Evolutionary conservation across 2,888 invertebrate genomes (phyloP), one percentile per base, ranked within the genome.

Genomic region (Neria commutata): DNA sequence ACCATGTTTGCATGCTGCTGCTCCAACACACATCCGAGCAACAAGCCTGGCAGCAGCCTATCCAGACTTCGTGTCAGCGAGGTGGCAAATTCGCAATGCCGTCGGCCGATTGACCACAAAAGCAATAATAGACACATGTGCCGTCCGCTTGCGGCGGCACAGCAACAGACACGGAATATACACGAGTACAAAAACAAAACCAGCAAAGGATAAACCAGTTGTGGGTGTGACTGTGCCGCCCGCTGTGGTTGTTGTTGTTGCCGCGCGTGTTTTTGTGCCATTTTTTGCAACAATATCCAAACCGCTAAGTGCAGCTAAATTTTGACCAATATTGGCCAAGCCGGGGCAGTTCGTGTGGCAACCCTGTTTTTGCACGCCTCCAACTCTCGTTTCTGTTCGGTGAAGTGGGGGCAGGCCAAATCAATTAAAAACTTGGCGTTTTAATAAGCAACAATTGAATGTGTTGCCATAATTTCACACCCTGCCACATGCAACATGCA

Each of bases 221-320:
- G 45, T 56, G 46, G 25, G 23, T 34, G 46, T 51, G 46, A n/a
- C n/a, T n/a, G n/a, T 26, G 51, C 49, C 54, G 45, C 29, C 25
- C 47, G 19, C 10, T 54, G 59, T 48, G 58, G 55, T 54, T 60
- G 53, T 26, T 50, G 34, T 64, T 48, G 54, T 37, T 6, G 8
- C 11, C 37, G 37, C n/a, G n/a, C n/a, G 6, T 14, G 8, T 14
- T 58, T 49, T 51, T 60, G 42, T 45, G 37, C n/a, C n/a, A n/a
- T n/a, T n/a, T n/a, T n/a, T n/a, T 74, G 73, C 71, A 72, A 73
- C 66, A 74, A 68, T 74, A 73, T 69, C 68, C 65, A 74, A 70
- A 72, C 79, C 79, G 67, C 79, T 78, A 76, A 80, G 73, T 74
- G 76, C 61, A 58, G 66, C 67, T 73, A 70, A 71, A 72, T 63